Base-by-base conservation (phyloP, 2,797 vertebrate species). In the Streptopelia turtur region DNA sequence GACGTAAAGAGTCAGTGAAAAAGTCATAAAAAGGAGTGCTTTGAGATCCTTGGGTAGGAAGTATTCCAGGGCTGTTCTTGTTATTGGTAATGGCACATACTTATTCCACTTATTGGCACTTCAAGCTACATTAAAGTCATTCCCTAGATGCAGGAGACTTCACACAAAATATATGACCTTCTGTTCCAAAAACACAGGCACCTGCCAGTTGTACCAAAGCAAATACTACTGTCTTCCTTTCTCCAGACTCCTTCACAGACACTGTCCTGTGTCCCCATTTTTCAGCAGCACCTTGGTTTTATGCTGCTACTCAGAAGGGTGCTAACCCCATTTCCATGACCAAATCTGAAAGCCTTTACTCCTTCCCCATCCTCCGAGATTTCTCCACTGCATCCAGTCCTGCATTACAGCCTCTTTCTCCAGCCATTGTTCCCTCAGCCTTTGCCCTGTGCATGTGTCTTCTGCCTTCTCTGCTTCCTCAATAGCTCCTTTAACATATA, bases 71-170 rank as follows among this genome's bases (percentile, higher is more conserved):
- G 41, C 60, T 91, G 60, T 93, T 96, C 93, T 65, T 92, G 45
- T 95, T 93, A 95, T 77, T 93, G 82, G 87, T 71, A 94, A 93
- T 92, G 81, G 76, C 65, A 90, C 72, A 64, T 88, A 94, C 72
- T 96, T 93, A 83, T 75, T 88, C 83, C 56, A 70, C 75, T 93
- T 86, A 82, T 8, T 33, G 23, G 80, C 68, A 96, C 91, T 95
- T 94, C 85, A 96, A 93, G 75, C 75, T 87, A 87, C 78, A 80
- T 94, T 88, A 90, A 87, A 94, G 83, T 88, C 45, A 74, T 90
- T 93, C 90, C 66, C 64, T 64, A 79, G 74, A 65, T 64, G n/a
- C 64, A 77, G 75, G 64, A 83, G 66, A 64, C 60, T 89, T 90
- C 59, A 83, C 84, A 87, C 69, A 87, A 93, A 77, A 89, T 56